These are phyloP conservation scores for Pollenia amentaria DNA, from an alignment of 2,888 invertebrate species.

Conservation along the genomic window DNA sequence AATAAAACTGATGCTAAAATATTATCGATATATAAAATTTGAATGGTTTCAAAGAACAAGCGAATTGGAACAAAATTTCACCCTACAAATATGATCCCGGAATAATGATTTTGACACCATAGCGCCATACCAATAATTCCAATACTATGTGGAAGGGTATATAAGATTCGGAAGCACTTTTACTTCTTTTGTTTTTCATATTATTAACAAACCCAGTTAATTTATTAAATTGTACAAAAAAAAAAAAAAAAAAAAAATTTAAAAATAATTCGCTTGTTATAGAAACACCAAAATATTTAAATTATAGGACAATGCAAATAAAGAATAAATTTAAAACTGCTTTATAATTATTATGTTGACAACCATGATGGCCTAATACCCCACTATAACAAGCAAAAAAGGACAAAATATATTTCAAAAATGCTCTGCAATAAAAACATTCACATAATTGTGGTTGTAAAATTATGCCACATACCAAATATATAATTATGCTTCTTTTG, in stretches of 20 bases:
- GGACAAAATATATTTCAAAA: neutral
- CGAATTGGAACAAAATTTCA: too few relatives aligned
- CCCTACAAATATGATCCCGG: too few relatives aligned
- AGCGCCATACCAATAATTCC: too few relatives aligned
- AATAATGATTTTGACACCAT: too few relatives aligned
- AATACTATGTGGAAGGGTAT: too few relatives aligned
- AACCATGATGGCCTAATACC: neutral
- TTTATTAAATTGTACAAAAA: neutral
- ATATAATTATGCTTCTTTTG: neutral
- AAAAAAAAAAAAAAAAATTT: neutral
- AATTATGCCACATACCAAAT: neutral
- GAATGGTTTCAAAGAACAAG: too few relatives aligned
- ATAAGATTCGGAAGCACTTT: too few relatives aligned
- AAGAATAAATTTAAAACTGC: constrained; percentile 9
- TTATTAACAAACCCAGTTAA: too few relatives aligned
- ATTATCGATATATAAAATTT: too few relatives aligned
- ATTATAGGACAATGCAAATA: neutral
- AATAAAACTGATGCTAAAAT: too few relatives aligned
- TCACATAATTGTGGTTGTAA: neutral
- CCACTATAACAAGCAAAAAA: neutral
- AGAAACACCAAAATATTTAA: neutral
- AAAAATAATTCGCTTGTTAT: too few relatives aligned
- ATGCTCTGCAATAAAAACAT: neutral
- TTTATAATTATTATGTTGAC: neutral
- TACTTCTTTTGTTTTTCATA: too few relatives aligned